Conservation (phyloP, 2,113 vertebrate species). For the Zeus faber region DNA sequence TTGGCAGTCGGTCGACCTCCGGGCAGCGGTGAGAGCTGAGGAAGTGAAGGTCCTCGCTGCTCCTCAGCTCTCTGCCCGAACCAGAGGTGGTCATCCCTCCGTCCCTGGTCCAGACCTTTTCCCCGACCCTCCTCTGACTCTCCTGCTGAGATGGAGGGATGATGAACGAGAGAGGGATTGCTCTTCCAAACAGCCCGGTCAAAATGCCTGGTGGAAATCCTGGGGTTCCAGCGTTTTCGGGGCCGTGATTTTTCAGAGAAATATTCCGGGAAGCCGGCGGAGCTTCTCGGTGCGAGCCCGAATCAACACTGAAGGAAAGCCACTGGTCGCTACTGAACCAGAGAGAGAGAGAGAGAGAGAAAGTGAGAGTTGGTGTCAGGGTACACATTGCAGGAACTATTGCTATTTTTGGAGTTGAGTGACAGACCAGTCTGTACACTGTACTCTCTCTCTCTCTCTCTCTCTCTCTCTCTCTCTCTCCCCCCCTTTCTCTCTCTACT, state of each 20-base stretch:
- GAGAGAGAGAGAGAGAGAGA: not conserved
- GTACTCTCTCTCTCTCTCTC: not conserved
- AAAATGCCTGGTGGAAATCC: no score
- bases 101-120: not conserved
- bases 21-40: not conserved
- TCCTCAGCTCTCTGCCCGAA: not conserved
- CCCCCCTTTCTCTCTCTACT: not conserved
- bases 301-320: no score
- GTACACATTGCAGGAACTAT: constrained; percentile 1
- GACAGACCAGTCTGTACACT: not conserved
- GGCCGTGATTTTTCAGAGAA: no score
- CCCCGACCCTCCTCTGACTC: not conserved
- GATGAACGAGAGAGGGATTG: not conserved
- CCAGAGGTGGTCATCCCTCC: not conserved
- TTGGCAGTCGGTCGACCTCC: not conserved
- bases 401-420: not conserved
- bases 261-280: no score
- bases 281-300: no score
- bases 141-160: not conserved
- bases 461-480: no score
- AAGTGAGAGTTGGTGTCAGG: not conserved
- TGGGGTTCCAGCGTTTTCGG: no score
- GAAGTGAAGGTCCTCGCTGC: not conserved
- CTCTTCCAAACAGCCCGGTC: no score
- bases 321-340: not conserved